Evolutionary conservation across 1,140 invertebrate species (phyloP), one percentile per base, ranked within the genome.

Genomic region (Leucophenga varia): DNA sequence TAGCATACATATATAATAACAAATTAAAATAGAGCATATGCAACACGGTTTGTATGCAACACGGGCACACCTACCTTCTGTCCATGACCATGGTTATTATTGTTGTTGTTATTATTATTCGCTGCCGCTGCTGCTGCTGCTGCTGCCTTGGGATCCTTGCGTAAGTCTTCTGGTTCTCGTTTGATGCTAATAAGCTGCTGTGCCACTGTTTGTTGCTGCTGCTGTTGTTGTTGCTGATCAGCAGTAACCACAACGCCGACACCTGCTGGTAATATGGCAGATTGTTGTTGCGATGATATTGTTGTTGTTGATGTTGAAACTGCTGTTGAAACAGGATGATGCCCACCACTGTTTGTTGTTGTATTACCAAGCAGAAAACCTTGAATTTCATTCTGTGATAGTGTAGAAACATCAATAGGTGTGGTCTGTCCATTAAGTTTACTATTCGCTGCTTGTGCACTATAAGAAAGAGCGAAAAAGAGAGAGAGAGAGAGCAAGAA

Each of bases 371-470:
- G 72, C 47, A 75, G 59, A 61, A 75, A 64, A 57, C 72, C 73
- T 74, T 75, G 73, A 49, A 75, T 74, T 61, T 75, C 73, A 72
- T 75, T 75, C 57, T 75, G 73, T 57, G 73, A 75, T 71, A 75
- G 71, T 55, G 72, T 71, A 54, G 72, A 71, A 52, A 75, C 73
- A 59, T 75, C 73, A 46, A 75, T 65, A 64, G 72, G 73, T 71
- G 72, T 75, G 73, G 73, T 72, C 54, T 75, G 73, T 47, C 73
- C 73, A 60, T 75, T 75, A 39, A 75, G 50, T 31, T 75, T 75
- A 50, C 60, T 64, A 44, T 30, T 46, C 35, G 57, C 56, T 48
- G 54, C 59, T 40, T 50, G 49, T 25, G 61, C 43, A 57, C 61
- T 61, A 50, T 47, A 20, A 19, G 6, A 10, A 20, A 44, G 19